Conservation (phyloP, 2,797 vertebrate species). For the Notolepis coatsorum region DNA sequence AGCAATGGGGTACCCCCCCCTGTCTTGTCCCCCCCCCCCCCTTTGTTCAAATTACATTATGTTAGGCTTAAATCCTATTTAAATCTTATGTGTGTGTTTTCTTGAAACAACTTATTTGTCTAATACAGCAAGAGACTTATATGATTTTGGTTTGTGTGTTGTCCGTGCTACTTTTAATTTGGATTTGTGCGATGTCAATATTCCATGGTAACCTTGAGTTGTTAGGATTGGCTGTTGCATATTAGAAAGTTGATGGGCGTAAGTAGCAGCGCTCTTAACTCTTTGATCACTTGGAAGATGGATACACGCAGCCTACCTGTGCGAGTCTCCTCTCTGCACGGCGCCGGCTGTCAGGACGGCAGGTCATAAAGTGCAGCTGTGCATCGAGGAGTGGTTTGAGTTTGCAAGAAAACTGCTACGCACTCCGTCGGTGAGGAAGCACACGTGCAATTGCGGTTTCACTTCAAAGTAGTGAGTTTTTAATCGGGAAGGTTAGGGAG, state of each 20-base stretch:
- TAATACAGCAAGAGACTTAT: background rate
- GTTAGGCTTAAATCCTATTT: background rate
- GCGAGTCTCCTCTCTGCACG: background rate
- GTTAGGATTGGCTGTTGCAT: background rate
- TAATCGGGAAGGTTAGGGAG: background rate
- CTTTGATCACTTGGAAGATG: no score
- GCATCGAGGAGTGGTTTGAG: background rate
- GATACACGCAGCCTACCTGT: background rate
- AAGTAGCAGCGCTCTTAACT: no score
- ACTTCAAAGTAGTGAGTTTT: background rate
- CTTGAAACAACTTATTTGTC: background rate
- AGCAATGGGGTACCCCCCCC: background rate
- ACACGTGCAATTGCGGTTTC: background rate
- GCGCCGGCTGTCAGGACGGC: background rate
- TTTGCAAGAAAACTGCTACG: background rate
- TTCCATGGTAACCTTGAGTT: background rate
- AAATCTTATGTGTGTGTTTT: background rate
- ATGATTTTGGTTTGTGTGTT: background rate
- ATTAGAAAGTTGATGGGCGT: background rate
- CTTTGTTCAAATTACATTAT: background rate
- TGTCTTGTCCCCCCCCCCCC: background rate
- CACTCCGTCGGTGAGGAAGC: background rate
- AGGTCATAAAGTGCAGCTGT: background rate
- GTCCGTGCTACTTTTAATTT: background rate
- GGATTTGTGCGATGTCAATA: background rate